Evolutionary conservation across 2,888 invertebrate species (phyloP), one percentile per base, ranked within the genome.

Genomic region (Mythimna lalbum): DNA sequence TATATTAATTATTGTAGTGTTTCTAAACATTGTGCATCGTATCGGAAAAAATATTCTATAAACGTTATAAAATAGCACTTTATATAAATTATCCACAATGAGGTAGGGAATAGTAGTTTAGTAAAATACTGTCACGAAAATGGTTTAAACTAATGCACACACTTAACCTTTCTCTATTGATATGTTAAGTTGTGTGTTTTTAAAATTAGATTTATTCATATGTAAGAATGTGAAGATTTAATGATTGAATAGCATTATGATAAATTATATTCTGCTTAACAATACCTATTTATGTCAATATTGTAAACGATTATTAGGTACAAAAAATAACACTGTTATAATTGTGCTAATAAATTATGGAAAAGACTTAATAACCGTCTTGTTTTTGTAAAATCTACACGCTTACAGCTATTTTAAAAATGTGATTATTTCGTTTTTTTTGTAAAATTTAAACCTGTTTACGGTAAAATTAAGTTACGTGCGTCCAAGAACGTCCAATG

Each of bases 131-230:
- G 82, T 63, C 79, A 70, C 68, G 68, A 78, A 60, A 77, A 76
- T 73, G 69, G 73, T 78, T 69, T 78, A 68, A 83, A 84, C 74
- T 82, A 85, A 90, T 86, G 87, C 82, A 85, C 84, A 86, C 71
- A 69, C 63, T 78, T 85, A 80, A 83, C 83, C 85, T 87, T 84
- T 84, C 68, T 72, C 71, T 72, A 79, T 71, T 73, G 76, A 76
- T 74, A 83, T 76, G 76, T 80, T 84, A 82, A 83, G 80, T 86
- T 80, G 74, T 75, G 81, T 82, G 79, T 79, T 63, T 78, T 64
- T 70, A 21, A 66, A 78, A 73, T 72, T 64, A 73, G 63, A 76
- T 73, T 78, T 74, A 70, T 71, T 79, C 78, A 77, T 76, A 67
- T 52, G 43, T 23, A 75, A 78, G 62, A 72, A 72, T 60, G 31